Conservation (phyloP, 2,888 invertebrate genomes). For the Lissonota sp. region DNA sequence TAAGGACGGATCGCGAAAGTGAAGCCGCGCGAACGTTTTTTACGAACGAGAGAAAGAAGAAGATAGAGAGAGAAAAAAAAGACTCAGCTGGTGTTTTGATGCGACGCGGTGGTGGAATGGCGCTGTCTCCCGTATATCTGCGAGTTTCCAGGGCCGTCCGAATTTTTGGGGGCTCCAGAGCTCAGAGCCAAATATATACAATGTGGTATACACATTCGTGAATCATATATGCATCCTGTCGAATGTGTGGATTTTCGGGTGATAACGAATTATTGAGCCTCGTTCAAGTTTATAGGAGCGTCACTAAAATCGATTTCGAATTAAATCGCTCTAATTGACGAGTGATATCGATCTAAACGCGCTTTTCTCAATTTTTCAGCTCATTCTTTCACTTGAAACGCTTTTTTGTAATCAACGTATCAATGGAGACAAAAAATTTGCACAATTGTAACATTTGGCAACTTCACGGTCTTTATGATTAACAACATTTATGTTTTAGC, state of each 20-base stretch:
- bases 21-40: conserved; percentile 9
- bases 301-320: too few relatives aligned
- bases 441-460: too few relatives aligned
- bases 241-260: background rate
- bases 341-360: too few relatives aligned
- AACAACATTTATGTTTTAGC: too few relatives aligned
- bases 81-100: conserved; percentile 55
- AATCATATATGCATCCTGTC: background rate
- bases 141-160: conserved; percentile 46
- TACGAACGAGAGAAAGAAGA: conserved; percentile 17
- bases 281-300: too few relatives aligned
- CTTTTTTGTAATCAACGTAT: too few relatives aligned
- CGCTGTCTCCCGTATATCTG: conserved; percentile 29
- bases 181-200: background rate
- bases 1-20: conserved; percentile 10
- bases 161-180: conserved; percentile 12
- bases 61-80: background rate
- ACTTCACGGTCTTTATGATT: too few relatives aligned
- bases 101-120: conserved; percentile 36
- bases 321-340: too few relatives aligned
- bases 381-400: too few relatives aligned
- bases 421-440: too few relatives aligned
- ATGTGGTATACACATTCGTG: background rate
- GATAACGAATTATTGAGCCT: background rate
- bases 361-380: too few relatives aligned